Evolutionary conservation across 2,797 vertebrate genomes (phyloP), one percentile per base, ranked within the genome.

Genomic region (Gymnoscopelus microlampas): DNA sequence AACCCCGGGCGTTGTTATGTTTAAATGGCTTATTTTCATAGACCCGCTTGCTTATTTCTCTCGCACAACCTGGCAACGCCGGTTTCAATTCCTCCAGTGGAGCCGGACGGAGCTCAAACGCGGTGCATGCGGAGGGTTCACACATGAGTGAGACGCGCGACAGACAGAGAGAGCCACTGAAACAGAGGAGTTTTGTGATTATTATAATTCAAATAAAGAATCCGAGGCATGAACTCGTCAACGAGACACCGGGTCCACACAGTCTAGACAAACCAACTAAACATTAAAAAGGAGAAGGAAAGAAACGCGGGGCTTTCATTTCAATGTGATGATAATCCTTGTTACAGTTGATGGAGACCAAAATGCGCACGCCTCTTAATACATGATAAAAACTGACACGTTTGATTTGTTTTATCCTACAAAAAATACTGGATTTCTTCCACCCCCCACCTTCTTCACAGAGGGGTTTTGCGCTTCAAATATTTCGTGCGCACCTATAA

Each of bases 191-290:
- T 89, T 82, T 71, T 60, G 65, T 19, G 64, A 58, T 68, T 69
- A 60, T 8, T 12, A 77, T 10, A 44, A 3, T 44, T 44, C 39
- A 44, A 44, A 44, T 44, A 71, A 73, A 74, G 26, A 39, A 70
- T 64, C 2, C 81, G 74, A 87, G 91, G 84, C 84, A 89, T 91
- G 89, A 87, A 71, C 87, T 71, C 75, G 71, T 77, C 73, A 78
- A 63, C 76, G 64, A 74, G 73, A 76, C 71, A 76, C 81, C 80
- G 85, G 19, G 79, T 48, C 77, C 80, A 62, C 76, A 78, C 71
- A 67, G 3, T 78, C 76, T 35, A 78, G 68, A 65, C 63, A 54
- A 70, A 60, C 66, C 80, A 67, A 77, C 72, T 72, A 76, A 80
- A 74, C 48, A 53, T 74, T 74, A 53, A 57, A 69, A 49, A 74